A percentile compares a stretch with the other conserved stretches of the same genome.
phyloP scores from a whole-genome alignment of 2,113 vertebrate species.

The Ivindomyrus marchei region DNA sequence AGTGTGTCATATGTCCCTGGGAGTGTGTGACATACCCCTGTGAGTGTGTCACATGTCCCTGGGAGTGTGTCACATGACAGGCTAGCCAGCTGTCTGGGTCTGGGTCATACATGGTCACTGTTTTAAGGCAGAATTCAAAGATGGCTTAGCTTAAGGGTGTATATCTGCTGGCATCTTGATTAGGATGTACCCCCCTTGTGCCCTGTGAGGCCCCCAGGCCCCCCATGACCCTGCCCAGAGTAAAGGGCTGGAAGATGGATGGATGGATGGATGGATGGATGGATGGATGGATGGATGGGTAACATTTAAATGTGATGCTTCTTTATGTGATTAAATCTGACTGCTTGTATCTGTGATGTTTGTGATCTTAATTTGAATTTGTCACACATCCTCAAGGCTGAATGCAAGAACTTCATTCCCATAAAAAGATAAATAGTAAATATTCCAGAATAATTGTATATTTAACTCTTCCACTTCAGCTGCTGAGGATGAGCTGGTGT shows the following conservation, averaged over 20 bases:
- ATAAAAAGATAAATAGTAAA: background rate
- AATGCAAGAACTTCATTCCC: background rate
- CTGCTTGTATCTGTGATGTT: background rate
- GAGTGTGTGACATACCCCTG: background rate
- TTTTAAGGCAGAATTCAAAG: background rate
- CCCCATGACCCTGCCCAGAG: background rate
- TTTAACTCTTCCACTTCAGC: background rate
- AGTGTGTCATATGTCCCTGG: background rate
- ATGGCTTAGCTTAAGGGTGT: background rate
- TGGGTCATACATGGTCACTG: background rate
- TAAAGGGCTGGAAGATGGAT: background rate
- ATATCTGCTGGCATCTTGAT: background rate
- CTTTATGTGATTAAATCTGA: background rate
- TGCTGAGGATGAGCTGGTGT: background rate
- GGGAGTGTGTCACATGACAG: background rate
- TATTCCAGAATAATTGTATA: background rate
- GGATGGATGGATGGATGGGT: background rate
- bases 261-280: background rate
- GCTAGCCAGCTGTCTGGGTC: background rate
- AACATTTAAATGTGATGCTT: background rate
- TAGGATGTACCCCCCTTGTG: background rate
- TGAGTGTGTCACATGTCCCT: background rate
- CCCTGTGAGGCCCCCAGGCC: background rate
- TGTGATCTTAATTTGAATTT: slow-evolving; percentile 4
- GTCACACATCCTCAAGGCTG: background rate